These are phyloP conservation scores for Arctopsyche grandis DNA, from an alignment of 1,140 invertebrate genomes.

Conservation along the genomic window DNA sequence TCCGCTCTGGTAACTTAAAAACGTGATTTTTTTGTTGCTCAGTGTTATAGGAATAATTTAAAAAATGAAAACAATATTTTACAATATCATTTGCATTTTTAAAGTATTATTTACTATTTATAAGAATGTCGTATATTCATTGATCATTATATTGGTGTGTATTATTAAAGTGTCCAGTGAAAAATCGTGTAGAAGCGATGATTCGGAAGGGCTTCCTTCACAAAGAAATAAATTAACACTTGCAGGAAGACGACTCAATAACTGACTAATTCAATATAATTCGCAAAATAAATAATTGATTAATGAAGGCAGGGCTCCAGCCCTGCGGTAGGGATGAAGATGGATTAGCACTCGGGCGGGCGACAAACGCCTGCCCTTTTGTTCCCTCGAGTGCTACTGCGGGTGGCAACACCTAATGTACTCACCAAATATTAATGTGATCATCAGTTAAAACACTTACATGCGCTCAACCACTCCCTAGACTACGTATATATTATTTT, in stretches of 20 bases:
- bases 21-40: too few relatives aligned
- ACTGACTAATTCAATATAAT: background rate
- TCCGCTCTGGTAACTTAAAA: too few relatives aligned
- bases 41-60: too few relatives aligned
- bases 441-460: constrained; percentile 32
- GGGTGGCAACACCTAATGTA: constrained; percentile 28
- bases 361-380: constrained; percentile 50
- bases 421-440: constrained; percentile 42
- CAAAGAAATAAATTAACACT: background rate
- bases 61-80: too few relatives aligned
- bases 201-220: too few relatives aligned
- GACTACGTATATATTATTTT: background rate
- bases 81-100: too few relatives aligned
- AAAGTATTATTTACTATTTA: too few relatives aligned
- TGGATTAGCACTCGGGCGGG: constrained; percentile 49
- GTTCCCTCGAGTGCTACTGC: constrained; percentile 44
- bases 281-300: constrained; percentile 15
- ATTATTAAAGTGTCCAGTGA: too few relatives aligned
- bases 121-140: too few relatives aligned
- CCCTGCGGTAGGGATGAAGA: constrained; percentile 39
- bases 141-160: too few relatives aligned
- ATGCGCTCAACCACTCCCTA: background rate
- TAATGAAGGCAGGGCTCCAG: constrained; percentile 10
- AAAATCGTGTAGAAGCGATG: too few relatives aligned
- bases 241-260: background rate